These are phyloP conservation scores for Ashinkailepas kermadecensis DNA, from an alignment of 2,888 invertebrate genomes.

Conservation along the genomic window DNA sequence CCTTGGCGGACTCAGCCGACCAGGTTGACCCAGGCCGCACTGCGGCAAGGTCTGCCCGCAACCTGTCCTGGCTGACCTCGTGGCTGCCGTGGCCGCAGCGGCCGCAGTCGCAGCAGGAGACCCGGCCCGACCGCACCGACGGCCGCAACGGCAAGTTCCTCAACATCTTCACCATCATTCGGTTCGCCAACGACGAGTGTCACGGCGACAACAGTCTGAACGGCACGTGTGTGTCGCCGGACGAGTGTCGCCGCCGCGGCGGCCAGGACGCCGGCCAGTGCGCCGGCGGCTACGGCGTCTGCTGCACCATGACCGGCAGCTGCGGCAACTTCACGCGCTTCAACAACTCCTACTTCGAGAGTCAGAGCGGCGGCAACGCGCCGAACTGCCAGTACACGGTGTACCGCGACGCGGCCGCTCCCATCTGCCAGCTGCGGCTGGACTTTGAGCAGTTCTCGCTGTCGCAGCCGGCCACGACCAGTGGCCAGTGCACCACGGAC, in stretches of 20 bases:
- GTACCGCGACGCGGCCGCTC: slow-evolving; percentile 6
- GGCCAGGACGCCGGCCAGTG: slow-evolving; percentile 19
- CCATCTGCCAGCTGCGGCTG: slow-evolving; percentile 58
- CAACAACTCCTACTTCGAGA: slow-evolving; percentile 22
- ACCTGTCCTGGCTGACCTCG: too few relatives aligned
- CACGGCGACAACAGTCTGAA: slow-evolving; percentile 4
- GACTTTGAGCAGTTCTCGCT: slow-evolving; percentile 55
- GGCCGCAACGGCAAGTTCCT: neutral
- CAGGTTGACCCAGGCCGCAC: too few relatives aligned
- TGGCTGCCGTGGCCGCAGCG: too few relatives aligned
- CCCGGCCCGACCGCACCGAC: too few relatives aligned
- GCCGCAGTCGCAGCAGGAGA: too few relatives aligned
- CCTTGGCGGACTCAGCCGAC: too few relatives aligned
- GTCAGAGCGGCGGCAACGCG: neutral
- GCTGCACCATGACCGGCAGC: slow-evolving; percentile 20
- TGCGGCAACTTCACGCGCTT: slow-evolving; percentile 17
- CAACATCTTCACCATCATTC: slow-evolving; percentile 21
- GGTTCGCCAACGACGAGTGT: slow-evolving; percentile 23
- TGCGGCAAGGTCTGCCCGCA: too few relatives aligned
- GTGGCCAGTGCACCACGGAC: slow-evolving; percentile 59
- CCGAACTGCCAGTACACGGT: slow-evolving; percentile 39
- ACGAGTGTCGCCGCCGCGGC: slow-evolving; percentile 13
- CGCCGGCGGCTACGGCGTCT: slow-evolving; percentile 23
- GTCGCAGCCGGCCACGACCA: slow-evolving; percentile 24
- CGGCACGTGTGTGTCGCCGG: slow-evolving; percentile 23